phyloP scores from a whole-genome alignment of 1,140 invertebrate genomes.

The Drosophila orosa region DNA sequence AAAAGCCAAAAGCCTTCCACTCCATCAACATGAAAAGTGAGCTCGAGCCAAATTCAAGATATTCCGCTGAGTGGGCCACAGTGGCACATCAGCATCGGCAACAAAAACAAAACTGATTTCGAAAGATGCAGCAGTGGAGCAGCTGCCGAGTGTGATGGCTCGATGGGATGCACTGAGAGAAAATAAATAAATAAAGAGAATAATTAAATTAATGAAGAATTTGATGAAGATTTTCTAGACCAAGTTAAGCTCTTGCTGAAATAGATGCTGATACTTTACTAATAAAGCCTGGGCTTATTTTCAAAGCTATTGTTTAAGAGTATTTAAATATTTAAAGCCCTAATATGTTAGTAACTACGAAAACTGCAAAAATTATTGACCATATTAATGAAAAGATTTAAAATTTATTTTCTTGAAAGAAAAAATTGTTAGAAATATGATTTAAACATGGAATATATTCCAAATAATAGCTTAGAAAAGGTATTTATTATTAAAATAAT shows the following conservation, averaged over 20 bases:
- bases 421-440: background rate
- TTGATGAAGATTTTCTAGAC: background rate
- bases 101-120: conserved; percentile 53
- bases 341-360: background rate
- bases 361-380: background rate
- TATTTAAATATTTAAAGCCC: background rate
- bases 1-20: conserved; percentile 69
- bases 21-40: conserved; percentile 78
- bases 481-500: background rate
- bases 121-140: conserved; percentile 42
- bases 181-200: background rate
- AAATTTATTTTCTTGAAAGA: background rate
- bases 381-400: background rate
- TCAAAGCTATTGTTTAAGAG: no score
- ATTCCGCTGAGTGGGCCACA: conserved; percentile 62
- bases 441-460: background rate
- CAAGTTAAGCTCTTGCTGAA: background rate
- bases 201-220: background rate
- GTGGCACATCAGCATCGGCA: conserved; percentile 44
- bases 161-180: conserved; percentile 33
- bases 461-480: background rate
- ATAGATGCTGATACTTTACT: background rate
- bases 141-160: conserved; percentile 42
- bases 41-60: conserved; percentile 59
- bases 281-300: background rate